Evolutionary conservation across 2,888 invertebrate species (phyloP), one percentile per base, ranked within the genome.

Genomic region (Heliconius ethilla): DNA sequence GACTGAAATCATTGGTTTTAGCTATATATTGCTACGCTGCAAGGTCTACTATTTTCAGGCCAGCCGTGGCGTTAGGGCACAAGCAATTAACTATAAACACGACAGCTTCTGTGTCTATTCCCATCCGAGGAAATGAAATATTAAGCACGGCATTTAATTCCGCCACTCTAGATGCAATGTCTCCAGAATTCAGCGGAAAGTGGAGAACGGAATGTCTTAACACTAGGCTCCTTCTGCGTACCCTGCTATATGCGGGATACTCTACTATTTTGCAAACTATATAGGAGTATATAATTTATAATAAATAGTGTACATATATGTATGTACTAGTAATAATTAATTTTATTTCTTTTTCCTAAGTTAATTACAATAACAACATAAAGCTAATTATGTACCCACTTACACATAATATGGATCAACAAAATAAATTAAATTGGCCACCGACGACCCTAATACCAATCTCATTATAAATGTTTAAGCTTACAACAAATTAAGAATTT

Each of bases 401-500:
- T 27, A 72, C 33, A 10, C 15, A 13, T 25, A 33, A 51, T 27
- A n/a, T 6, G 25, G 18, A 74, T 27, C 18, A 25, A 62, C 27
- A 62, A 74, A 72, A 74, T 10, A 73, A 67, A 79, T 27, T 75
- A 67, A 79, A 55, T 62, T 70, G 75, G 72, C 75, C 74, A 63
- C 33, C 75, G 59, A 59, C 74, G 76, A 75, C 78, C 77, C 45
- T 76, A 78, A 79, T 79, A 75, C 73, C 70, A 70, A 77, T 76
- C 70, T 72, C 55, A 76, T 80, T 81, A 80, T 80, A 80, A 79
- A 81, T 81, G 77, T 81, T 80, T 81, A 81, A 78, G 78, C 72
- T 79, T 72, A 77, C 78, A 81, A 78, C 79, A 80, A 82, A 78
- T 81, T 81, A 81, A 76, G 79, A 81, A 79, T 75, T 79, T 79